These are phyloP conservation scores for Solenopsis fugax DNA, from an alignment of 1,140 invertebrate genomes.

Conservation along the genomic window DNA sequence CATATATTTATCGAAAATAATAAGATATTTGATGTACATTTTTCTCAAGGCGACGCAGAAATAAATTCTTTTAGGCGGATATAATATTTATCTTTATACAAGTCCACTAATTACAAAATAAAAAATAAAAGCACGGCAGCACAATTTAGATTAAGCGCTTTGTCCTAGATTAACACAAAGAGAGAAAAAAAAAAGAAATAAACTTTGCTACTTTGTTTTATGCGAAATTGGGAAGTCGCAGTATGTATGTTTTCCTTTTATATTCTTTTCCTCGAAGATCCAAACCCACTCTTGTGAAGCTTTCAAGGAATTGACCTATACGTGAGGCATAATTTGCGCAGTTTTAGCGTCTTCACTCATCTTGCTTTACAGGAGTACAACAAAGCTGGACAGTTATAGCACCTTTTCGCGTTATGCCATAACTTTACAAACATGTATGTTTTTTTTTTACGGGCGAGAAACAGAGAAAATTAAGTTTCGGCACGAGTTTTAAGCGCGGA, in stretches of 20 bases:
- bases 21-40: constrained; percentile 45
- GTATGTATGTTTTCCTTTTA: constrained; percentile 17
- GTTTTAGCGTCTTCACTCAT: constrained; percentile 18
- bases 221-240: constrained; percentile 33
- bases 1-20: constrained; percentile 63
- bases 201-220: constrained; percentile 20
- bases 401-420: constrained; percentile 49
- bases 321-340: constrained; percentile 25
- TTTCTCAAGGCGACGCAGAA: constrained; percentile 40
- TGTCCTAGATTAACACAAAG: constrained; percentile 47
- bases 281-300: constrained; percentile 39
- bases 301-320: constrained; percentile 27
- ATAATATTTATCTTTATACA: constrained; percentile 44
- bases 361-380: constrained; percentile 51
- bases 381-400: constrained; percentile 50
- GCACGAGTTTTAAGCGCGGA: constrained; percentile 46
- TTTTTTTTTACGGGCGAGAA: constrained; percentile 17
- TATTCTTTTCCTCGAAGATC: constrained; percentile 42
- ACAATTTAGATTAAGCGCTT: constrained; percentile 58
- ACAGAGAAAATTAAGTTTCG: constrained; percentile 18
- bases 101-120: constrained; percentile 61
- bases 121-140: constrained; percentile 63
- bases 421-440: constrained; percentile 53
- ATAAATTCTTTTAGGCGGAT: constrained; percentile 29
- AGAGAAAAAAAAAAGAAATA: constrained; percentile 14